Evolutionary conservation across 1,140 invertebrate species (phyloP).

Genomic region (Drosophila sucinea): DNA sequence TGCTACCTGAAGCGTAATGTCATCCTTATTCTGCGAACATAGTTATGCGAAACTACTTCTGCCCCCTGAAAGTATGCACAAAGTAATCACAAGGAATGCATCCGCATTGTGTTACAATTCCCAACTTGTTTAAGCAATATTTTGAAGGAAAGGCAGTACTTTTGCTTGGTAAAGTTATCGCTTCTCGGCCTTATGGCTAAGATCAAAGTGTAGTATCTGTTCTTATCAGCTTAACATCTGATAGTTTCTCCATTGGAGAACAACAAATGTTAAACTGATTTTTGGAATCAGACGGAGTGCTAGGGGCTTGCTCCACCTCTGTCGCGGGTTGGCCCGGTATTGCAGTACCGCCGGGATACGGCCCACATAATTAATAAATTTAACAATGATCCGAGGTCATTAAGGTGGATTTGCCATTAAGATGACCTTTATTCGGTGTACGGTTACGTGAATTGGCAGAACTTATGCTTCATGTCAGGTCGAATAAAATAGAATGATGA

Average conservation of each 20-base stretch:
- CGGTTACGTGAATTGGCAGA: too few relatives aligned
- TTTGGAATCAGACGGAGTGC: slow-evolving; percentile 84
- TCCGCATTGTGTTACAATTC: neutral
- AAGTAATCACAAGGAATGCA: too few relatives aligned
- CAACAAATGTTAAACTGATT: slow-evolving; percentile 87
- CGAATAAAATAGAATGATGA: too few relatives aligned
- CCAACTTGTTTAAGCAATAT: neutral
- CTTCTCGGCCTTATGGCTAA: slow-evolving; percentile 84
- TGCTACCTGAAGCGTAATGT: too few relatives aligned
- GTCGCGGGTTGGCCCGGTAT: slow-evolving; percentile 85
- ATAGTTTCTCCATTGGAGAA: slow-evolving; percentile 85
- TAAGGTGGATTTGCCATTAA: too few relatives aligned
- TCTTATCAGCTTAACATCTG: slow-evolving; percentile 89
- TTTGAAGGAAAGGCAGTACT: neutral
- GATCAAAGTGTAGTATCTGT: slow-evolving; percentile 86
- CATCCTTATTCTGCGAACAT: too few relatives aligned
- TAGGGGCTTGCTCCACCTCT: slow-evolving; percentile 85
- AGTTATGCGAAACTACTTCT: too few relatives aligned
- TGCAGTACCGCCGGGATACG: slow-evolving; percentile 84
- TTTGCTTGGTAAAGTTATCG: slow-evolving; percentile 46
- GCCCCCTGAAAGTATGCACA: too few relatives aligned
- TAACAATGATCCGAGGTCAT: too few relatives aligned
- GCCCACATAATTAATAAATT: slow-evolving; percentile 35
- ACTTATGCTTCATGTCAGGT: too few relatives aligned
- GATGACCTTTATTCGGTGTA: too few relatives aligned